Conservation (phyloP, 2,888 invertebrate species). For the Eupithecia exiguata region DNA sequence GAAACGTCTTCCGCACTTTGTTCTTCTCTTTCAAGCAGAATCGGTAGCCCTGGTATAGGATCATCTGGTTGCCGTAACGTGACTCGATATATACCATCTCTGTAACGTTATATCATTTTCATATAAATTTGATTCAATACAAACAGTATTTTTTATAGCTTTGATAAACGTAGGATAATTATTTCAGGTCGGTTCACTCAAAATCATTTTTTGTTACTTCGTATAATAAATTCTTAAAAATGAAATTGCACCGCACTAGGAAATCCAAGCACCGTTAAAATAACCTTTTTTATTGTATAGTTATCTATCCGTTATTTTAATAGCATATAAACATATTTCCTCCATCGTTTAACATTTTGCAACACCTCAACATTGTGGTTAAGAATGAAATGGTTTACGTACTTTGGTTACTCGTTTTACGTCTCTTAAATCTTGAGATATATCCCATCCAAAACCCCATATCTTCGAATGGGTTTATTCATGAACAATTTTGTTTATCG, state of each 20-base stretch:
- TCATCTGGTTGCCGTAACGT: conserved; percentile 47
- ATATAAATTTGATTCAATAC: not conserved
- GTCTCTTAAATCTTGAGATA: not conserved
- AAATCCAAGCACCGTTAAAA: no score
- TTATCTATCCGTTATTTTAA: no score
- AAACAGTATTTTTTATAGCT: not conserved
- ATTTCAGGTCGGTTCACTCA: not conserved
- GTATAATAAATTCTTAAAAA: no score
- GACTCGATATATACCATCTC: conserved; percentile 36
- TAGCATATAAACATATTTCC: not conserved
- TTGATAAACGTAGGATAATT: not conserved
- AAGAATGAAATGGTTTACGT: not conserved
- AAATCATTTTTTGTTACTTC: not conserved
- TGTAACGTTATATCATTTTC: conserved; percentile 23
- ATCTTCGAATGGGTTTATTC: not conserved
- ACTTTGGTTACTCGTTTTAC: not conserved
- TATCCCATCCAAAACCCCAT: no score
- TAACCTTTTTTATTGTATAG: no score
- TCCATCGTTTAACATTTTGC: not conserved
- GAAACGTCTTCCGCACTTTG: conserved; percentile 45
- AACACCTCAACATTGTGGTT: no score
- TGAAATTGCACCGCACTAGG: no score
- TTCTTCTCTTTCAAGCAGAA: conserved; percentile 56
- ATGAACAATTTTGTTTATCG: not conserved
- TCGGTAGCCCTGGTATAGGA: conserved; percentile 48